phyloP scores from a whole-genome alignment of 1,140 invertebrate genomes.

The Drosophila equinoxialis region DNA sequence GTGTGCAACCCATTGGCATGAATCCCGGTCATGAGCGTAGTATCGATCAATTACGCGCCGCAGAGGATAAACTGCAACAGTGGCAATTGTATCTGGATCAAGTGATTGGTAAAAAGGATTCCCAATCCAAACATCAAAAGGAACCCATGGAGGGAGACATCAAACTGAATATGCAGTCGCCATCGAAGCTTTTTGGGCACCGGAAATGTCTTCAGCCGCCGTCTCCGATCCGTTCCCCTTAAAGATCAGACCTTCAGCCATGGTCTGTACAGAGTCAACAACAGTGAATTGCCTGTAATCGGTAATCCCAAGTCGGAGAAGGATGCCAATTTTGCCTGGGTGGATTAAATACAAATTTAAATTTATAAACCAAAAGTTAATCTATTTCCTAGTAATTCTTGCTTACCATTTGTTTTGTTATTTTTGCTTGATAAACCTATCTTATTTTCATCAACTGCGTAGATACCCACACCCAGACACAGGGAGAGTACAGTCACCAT shows the following conservation, averaged over 20 bases:
- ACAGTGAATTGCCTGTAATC: slow-evolving; percentile 56
- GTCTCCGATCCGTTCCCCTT: slow-evolving; percentile 42
- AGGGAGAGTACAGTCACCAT: neutral
- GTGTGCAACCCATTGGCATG: slow-evolving; percentile 84
- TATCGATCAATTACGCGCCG: slow-evolving; percentile 83
- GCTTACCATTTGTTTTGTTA: neutral
- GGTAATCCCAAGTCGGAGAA: slow-evolving; percentile 49
- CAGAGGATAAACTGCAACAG: slow-evolving; percentile 73
- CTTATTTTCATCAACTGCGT: neutral
- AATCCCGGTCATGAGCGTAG: slow-evolving; percentile 85
- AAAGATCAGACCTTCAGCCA: slow-evolving; percentile 27
- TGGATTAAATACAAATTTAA: slow-evolving; percentile 49
- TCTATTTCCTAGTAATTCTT: neutral
- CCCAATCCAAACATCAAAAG: slow-evolving; percentile 18
- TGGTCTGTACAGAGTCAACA: slow-evolving; percentile 63
- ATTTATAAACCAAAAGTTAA: neutral
- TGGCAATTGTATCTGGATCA: slow-evolving; percentile 77
- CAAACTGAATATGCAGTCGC: slow-evolving; percentile 42
- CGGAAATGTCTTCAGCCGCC: slow-evolving; percentile 58
- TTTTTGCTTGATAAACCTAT: neutral
- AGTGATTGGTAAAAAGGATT: slow-evolving; percentile 40
- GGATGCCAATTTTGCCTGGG: slow-evolving; percentile 76
- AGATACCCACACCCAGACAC: neutral
- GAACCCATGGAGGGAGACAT: slow-evolving; percentile 40
- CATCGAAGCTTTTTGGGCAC: slow-evolving; percentile 23